Evolutionary conservation across 1,140 invertebrate genomes (phyloP).

Genomic region (Ceratitis capitata): DNA sequence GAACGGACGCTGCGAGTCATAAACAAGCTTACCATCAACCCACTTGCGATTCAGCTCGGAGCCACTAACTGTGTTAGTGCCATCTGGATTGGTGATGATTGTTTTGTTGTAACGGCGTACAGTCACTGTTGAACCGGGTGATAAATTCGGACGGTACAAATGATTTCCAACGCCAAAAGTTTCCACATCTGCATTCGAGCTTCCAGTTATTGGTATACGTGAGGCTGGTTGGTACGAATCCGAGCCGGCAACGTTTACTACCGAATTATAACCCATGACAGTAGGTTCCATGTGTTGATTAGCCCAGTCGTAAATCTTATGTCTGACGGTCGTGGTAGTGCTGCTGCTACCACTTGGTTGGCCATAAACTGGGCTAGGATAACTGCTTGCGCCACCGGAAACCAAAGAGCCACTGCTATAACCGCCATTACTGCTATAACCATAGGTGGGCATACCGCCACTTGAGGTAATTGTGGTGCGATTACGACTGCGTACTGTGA

Average conservation of each 20-base stretch:
- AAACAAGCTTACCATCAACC: constrained; percentile 57
- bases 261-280: constrained; percentile 54
- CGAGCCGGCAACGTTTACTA: constrained; percentile 48
- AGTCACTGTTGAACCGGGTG: constrained; percentile 47
- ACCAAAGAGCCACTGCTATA: neutral
- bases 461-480: constrained; percentile 44
- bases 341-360: constrained; percentile 38
- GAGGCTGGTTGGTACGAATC: constrained; percentile 32
- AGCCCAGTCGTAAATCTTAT: constrained; percentile 55
- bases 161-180: neutral
- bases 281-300: constrained; percentile 52
- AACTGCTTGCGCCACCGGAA: constrained; percentile 15
- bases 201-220: constrained; percentile 29
- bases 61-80: constrained; percentile 53
- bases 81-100: constrained; percentile 51
- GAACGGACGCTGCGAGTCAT: constrained; percentile 52
- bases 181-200: constrained; percentile 36
- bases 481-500: constrained; percentile 43
- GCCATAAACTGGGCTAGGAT: constrained; percentile 39
- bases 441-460: neutral
- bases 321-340: constrained; percentile 46
- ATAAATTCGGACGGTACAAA: constrained; percentile 39
- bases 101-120: constrained; percentile 54
- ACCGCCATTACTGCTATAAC: neutral
- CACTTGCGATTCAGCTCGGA: constrained; percentile 54